Evolutionary conservation across 2,113 vertebrate genomes (phyloP).

Genomic region (Pygoscelis antarcticus): DNA sequence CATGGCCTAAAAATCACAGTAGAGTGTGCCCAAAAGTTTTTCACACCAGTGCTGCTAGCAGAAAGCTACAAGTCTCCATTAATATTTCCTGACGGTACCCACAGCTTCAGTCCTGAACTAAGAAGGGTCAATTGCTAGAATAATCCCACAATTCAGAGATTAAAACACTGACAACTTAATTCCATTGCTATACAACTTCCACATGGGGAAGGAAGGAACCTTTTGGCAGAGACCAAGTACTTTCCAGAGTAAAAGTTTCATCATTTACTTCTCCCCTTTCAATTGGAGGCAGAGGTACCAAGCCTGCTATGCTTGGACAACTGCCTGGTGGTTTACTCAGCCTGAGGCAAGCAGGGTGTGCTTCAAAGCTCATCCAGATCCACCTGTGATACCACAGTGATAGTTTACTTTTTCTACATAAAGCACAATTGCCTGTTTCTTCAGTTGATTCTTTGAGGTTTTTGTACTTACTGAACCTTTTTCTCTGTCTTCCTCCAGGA

Average conservation of each 20-base stretch:
- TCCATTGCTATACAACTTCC: slow-evolving; percentile 31
- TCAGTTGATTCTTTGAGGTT: not conserved
- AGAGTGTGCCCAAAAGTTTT: not conserved
- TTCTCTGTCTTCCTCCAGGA: not conserved
- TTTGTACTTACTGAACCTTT: not conserved
- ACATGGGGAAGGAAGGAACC: slow-evolving; percentile 33
- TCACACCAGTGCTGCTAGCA: not conserved
- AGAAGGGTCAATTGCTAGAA: not conserved
- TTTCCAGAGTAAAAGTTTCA: slow-evolving; percentile 53
- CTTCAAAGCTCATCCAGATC: slow-evolving; percentile 42
- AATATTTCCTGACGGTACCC: not conserved
- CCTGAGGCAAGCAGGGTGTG: slow-evolving; percentile 1
- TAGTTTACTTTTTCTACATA: slow-evolving; percentile 18
- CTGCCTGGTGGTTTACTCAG: slow-evolving; percentile 23
- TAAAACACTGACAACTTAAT: slow-evolving; percentile 26
- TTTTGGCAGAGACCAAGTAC: slow-evolving; percentile 28
- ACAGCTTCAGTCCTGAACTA: not conserved
- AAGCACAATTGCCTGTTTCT: not conserved
- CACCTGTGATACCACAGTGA: not conserved
- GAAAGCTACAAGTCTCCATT: not conserved
- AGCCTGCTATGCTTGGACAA: slow-evolving; percentile 53
- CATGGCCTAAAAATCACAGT: not conserved
- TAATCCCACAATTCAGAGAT: not conserved
- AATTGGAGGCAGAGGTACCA: not conserved
- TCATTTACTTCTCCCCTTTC: slow-evolving; percentile 47